These are phyloP conservation scores for Diorhabda carinulata DNA, from an alignment of 1,140 invertebrate species.

Conservation along the genomic window DNA sequence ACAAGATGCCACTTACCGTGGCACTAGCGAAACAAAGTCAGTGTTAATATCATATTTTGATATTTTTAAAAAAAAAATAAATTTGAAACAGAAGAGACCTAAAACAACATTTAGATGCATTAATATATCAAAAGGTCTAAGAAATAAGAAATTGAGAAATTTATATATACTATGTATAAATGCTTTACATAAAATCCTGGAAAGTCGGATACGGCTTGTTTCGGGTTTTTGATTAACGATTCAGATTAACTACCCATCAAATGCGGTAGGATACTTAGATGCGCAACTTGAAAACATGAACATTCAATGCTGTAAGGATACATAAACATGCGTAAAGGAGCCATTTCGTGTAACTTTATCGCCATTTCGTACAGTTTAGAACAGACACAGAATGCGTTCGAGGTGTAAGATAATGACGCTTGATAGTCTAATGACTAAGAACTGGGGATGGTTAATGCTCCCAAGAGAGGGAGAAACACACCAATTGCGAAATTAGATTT, in stretches of 20 bases:
- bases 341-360: conserved; percentile 44
- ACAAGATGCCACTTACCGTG: no score
- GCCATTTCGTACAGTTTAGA: conserved; percentile 37
- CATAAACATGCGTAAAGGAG: conserved; percentile 44
- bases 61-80: no score
- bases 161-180: background rate
- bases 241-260: conserved; percentile 20
- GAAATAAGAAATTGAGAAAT: no score
- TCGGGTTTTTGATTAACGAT: conserved; percentile 15
- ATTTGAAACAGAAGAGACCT: no score
- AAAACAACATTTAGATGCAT: no score
- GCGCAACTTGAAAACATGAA: conserved; percentile 36
- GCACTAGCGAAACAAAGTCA: no score
- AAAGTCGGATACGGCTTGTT: background rate
- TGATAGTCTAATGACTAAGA: conserved; percentile 38
- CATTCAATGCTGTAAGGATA: conserved; percentile 39
- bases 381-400: conserved; percentile 34
- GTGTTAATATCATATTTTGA: no score
- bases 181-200: background rate
- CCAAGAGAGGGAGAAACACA: conserved; percentile 14
- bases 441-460: conserved; percentile 19
- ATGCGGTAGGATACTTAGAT: conserved; percentile 30
- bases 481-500: conserved; percentile 33
- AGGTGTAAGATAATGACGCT: conserved; percentile 44
- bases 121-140: no score